These are phyloP conservation scores for Cryptoleucopteryx plumbea DNA, from an alignment of 2,113 vertebrate genomes.

Conservation along the genomic window DNA sequence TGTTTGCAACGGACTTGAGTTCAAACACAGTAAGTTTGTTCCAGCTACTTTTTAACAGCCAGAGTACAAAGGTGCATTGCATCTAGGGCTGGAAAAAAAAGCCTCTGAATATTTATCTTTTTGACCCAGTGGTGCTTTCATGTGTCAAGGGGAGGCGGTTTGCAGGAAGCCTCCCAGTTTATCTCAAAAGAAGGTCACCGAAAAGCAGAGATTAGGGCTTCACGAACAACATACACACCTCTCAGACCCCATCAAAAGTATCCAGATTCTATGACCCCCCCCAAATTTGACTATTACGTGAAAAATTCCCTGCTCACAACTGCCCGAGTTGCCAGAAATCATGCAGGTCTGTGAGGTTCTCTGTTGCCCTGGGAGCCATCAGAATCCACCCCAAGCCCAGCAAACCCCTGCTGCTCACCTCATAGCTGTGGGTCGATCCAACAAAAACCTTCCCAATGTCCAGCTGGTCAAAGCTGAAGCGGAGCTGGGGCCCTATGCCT, in stretches of 20 bases:
- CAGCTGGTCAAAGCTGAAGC: constrained; percentile 72
- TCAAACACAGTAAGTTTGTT: neutral
- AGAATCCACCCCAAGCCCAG: neutral
- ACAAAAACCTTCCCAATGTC: constrained; percentile 78
- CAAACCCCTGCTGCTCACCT: constrained; percentile 68
- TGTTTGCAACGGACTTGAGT: neutral
- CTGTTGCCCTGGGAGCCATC: neutral
- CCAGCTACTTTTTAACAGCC: neutral
- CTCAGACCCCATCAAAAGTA: neutral
- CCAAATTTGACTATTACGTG: accelerated
- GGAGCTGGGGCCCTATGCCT: constrained; percentile 80
- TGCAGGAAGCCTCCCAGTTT: neutral
- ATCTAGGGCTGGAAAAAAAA: neutral
- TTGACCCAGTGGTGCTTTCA: neutral
- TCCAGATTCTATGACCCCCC: neutral
- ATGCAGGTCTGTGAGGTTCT: neutral
- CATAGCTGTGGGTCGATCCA: constrained; percentile 68
- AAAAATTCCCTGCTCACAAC: neutral
- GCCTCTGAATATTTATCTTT: neutral
- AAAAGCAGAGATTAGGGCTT: neutral
- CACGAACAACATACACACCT: neutral
- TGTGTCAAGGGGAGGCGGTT: neutral
- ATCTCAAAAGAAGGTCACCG: neutral
- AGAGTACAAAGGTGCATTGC: neutral
- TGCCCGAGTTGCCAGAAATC: neutral